Evolutionary conservation across 1,140 invertebrate genomes (phyloP).

Genomic region (Chrysomallon squamiferum): DNA sequence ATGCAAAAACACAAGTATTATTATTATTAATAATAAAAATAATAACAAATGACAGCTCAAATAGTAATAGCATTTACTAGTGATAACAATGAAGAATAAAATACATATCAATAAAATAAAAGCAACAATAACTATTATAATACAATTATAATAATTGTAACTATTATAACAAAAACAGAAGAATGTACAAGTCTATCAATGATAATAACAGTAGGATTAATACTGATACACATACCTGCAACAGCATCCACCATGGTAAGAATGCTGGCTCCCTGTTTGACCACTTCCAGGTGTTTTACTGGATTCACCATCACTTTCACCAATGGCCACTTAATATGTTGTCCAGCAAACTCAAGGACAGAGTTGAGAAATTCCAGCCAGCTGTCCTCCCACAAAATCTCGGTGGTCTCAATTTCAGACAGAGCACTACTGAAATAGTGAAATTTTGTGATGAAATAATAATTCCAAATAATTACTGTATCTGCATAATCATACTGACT

Average conservation of each 20-base stretch:
- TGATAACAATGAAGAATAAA: background rate
- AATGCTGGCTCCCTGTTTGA: slow-evolving; percentile 25
- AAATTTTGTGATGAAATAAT: no score
- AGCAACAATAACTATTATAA: no score
- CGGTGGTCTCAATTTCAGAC: slow-evolving; percentile 19
- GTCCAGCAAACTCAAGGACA: slow-evolving; percentile 21
- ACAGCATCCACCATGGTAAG: slow-evolving; percentile 17
- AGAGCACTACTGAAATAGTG: no score
- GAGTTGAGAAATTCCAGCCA: slow-evolving; percentile 33
- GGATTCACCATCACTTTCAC: slow-evolving; percentile 22
- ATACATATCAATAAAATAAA: background rate
- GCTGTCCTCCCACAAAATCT: slow-evolving; percentile 31
- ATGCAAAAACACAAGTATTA: background rate
- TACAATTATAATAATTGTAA: no score
- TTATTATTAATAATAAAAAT: no score
- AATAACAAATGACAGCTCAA: background rate
- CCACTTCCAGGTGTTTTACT: slow-evolving; percentile 8
- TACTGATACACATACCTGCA: slow-evolving; percentile 14
- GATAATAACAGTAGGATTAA: no score
- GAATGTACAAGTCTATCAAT: no score
- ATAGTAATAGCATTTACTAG: background rate
- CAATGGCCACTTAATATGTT: slow-evolving; percentile 12
- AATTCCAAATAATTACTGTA: no score
- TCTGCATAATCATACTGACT: no score
- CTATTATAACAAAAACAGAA: no score